Conservation (phyloP, 2,797 vertebrate species). For the Lacerta agilis region DNA sequence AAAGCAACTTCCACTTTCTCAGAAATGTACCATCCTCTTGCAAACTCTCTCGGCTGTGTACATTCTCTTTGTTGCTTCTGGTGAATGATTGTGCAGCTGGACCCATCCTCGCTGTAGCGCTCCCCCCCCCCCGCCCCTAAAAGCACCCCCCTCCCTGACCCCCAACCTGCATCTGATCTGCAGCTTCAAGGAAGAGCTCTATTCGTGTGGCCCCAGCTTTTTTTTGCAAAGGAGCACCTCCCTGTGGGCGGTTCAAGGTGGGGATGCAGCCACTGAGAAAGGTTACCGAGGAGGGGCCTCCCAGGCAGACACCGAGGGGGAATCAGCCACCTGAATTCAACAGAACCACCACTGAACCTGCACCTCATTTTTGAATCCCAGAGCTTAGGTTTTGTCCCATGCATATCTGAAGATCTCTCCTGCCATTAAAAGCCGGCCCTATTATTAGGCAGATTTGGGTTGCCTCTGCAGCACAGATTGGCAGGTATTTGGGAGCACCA, state of each 20-base stretch:
- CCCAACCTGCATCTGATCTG: not conserved
- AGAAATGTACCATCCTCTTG: too few relatives aligned
- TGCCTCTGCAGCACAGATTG: too few relatives aligned
- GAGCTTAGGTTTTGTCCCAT: not conserved
- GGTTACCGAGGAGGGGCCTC: not conserved
- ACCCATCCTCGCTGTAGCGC: too few relatives aligned
- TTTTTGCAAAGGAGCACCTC: not conserved
- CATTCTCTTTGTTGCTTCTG: too few relatives aligned
- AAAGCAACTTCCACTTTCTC: too few relatives aligned
- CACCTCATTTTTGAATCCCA: not conserved
- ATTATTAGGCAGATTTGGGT: too few relatives aligned
- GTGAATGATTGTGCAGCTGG: too few relatives aligned
- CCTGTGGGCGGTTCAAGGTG: not conserved
- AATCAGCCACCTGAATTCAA: not conserved
- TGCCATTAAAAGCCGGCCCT: not conserved
- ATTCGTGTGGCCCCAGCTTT: too few relatives aligned
- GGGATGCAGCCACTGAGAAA: not conserved
- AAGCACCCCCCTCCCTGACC: too few relatives aligned
- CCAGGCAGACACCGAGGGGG: not conserved
- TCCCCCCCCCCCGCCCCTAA: too few relatives aligned
- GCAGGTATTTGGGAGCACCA: not conserved
- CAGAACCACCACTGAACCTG: not conserved
- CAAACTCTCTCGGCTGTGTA: too few relatives aligned
- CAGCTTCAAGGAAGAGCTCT: not conserved
- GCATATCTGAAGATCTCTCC: not conserved